These are phyloP conservation scores for Xenotilapia longispinis DNA, from an alignment of 2,113 vertebrate genomes.

Conservation along the genomic window DNA sequence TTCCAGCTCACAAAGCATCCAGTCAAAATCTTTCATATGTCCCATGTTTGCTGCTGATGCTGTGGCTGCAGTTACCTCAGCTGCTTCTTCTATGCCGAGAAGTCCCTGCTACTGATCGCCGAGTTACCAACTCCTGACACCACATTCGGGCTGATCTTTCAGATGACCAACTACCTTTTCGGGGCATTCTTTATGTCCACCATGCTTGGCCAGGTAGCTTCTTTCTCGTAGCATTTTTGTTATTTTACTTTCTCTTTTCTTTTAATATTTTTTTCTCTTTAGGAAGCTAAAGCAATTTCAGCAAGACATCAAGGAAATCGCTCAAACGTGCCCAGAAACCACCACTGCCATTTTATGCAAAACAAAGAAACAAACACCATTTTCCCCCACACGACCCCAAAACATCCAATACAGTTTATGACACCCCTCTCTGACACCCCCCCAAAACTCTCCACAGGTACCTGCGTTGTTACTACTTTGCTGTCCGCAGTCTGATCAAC, in stretches of 20 bases:
- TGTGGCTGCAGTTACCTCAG: slow-evolving; percentile 70
- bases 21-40: background rate
- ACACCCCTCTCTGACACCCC: background rate
- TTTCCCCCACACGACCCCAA: background rate
- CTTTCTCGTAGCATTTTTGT: background rate
- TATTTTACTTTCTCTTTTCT: background rate
- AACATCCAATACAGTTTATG: background rate
- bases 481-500: slow-evolving; percentile 88
- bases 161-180: slow-evolving; percentile 77
- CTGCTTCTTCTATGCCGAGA: slow-evolving; percentile 78
- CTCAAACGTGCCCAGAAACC: background rate
- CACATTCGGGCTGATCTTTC: slow-evolving; percentile 73
- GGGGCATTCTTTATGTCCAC: slow-evolving; percentile 73
- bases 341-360: background rate
- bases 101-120: slow-evolving; percentile 73
- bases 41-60: slow-evolving; percentile 44
- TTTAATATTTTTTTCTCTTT: background rate
- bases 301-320: slow-evolving; percentile 1
- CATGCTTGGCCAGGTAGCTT: slow-evolving; percentile 73
- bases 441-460: slow-evolving; percentile 69
- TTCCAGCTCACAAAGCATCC: background rate
- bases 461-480: slow-evolving; percentile 89
- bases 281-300: background rate
- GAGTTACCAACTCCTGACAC: slow-evolving; percentile 69
- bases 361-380: background rate